phyloP scores from a whole-genome alignment of 2,113 vertebrate genomes.

The Poeciliopsis prolifica region DNA sequence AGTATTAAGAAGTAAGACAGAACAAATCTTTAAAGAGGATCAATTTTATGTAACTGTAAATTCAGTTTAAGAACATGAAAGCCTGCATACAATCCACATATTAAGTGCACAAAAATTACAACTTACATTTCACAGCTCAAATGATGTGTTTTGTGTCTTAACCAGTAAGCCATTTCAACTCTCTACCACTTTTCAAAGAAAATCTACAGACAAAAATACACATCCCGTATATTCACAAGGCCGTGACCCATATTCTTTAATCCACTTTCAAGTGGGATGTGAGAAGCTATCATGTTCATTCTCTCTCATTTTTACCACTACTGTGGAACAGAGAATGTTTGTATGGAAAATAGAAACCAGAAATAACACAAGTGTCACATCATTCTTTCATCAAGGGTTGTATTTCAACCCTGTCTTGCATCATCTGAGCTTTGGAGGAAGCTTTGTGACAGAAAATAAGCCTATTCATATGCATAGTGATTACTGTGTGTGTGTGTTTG shows the following conservation, averaged over 20 bases:
- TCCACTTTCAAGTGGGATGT: conserved; percentile 47
- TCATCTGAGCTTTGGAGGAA: conserved; percentile 49
- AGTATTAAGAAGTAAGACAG: not conserved
- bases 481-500: conserved; percentile 35
- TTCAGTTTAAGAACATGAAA: conserved; percentile 7
- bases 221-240: conserved; percentile 31
- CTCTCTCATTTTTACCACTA: conserved; percentile 40
- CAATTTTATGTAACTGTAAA: not conserved
- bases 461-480: conserved; percentile 58
- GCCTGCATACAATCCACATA: conserved; percentile 10
- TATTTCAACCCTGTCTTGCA: conserved; percentile 62
- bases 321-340: conserved; percentile 11
- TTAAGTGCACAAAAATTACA: conserved; percentile 4
- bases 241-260: conserved; percentile 62
- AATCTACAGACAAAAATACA: conserved; percentile 33
- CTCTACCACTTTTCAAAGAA: conserved; percentile 9
- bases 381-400: conserved; percentile 60
- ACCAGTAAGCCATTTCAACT: not conserved
- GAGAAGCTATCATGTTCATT: conserved; percentile 43
- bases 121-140: not conserved
- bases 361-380: conserved; percentile 61
- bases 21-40: not conserved
- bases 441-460: conserved; percentile 61
- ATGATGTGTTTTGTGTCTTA: not conserved
- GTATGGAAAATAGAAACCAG: conserved; percentile 45